Evolutionary conservation across 2,797 vertebrate genomes (phyloP).

Genomic region (Melopsittacus undulatus): DNA sequence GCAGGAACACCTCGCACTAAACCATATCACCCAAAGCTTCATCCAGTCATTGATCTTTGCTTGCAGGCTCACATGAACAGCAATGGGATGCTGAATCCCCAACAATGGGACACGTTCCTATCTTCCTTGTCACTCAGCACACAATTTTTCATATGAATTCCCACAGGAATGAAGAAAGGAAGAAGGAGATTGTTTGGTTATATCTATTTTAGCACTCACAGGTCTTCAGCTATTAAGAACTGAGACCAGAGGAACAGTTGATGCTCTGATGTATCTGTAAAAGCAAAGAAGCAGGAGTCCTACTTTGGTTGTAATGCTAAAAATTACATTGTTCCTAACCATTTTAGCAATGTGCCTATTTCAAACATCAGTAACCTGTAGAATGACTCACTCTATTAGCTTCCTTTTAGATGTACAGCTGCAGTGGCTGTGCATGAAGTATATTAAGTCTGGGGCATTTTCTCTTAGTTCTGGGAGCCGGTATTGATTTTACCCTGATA

Average conservation of each 20-base stretch:
- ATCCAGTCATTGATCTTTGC: background rate
- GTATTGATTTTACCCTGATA: conserved; percentile 55
- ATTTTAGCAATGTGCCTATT: background rate
- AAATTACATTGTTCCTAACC: background rate
- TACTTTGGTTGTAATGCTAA: background rate
- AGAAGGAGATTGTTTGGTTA: background rate
- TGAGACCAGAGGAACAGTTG: background rate
- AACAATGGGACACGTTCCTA: background rate
- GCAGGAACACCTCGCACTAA: too few relatives aligned
- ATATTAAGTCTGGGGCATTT: conserved; percentile 56
- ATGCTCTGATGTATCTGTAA: background rate
- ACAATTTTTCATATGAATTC: background rate
- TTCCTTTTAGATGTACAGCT: conserved; percentile 38
- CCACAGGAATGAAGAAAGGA: background rate
- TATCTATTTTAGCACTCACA: background rate
- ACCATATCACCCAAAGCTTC: too few relatives aligned
- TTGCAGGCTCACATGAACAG: background rate
- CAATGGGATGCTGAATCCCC: background rate
- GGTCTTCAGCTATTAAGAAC: background rate
- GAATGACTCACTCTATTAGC: conserved; percentile 37
- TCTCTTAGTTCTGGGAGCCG: conserved; percentile 37
- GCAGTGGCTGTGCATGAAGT: conserved; percentile 18
- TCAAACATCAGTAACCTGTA: conserved; percentile 12
- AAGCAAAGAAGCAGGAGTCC: background rate
- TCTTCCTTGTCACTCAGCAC: background rate